Evolutionary conservation across 2,113 vertebrate genomes (phyloP), one percentile per base, ranked within the genome.

Genomic region (Butorides virescens): DNA sequence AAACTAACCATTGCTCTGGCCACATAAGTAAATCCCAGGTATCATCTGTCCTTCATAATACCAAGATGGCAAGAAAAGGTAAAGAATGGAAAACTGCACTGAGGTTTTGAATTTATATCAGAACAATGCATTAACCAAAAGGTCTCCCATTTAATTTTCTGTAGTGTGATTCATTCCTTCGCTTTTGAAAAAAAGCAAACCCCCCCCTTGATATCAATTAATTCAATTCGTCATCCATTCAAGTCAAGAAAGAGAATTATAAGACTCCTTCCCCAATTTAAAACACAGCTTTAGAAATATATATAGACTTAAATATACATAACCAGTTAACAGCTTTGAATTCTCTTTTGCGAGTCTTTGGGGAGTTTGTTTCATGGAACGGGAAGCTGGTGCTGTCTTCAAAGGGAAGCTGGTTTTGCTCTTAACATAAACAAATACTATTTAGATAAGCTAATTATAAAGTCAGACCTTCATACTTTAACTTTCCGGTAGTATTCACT

Each of bases 391-490:
- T 68, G 44, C 16, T 8, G 29, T 88, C 65, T 76, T 73, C 72
- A 88, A 85, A 85, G 12, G 46, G 20, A 88, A 89, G 15, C 6
- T 62, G 59, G 7, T 39, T 88, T 95, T 91, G 29, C n/a, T 39
- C n/a, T 56, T 71, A 87, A 89, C 26, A 63, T 62, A 78, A 89
- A 55, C 23, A 78, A 94, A 47, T 27, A 34, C 13, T 89, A 42
- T 83, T 92, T 90, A 37, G 32, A 63, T 71, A 18, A 90, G 17
- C 22, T 95, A 73, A 88, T 90, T 75, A 63, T 71, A 18, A 91
- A 81, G 15, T 34, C 61, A 89, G 42, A 55, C 21, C 50, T 88
- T 92, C 9, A 3, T 66, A 50, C 34, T 83, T 88, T 14, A n/a
- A 34, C 62, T 79, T 67, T 73, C 17, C 44, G 67, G 56, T n/a